Evolutionary conservation across 2,888 invertebrate genomes (phyloP).

Genomic region (Agrochola circellaris): DNA sequence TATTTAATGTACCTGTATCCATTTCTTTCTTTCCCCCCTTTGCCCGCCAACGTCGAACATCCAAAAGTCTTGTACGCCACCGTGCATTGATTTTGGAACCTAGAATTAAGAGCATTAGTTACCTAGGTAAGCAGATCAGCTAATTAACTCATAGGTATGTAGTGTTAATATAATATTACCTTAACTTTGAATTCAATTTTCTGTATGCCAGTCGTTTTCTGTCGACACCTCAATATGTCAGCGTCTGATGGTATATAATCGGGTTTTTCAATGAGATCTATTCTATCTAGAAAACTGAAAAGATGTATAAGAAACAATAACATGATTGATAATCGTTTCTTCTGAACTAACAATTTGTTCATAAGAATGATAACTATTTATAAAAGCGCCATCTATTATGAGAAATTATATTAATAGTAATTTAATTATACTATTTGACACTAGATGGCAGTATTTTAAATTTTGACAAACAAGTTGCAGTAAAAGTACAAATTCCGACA

Average conservation of each 20-base stretch:
- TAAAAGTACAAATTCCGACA: not conserved
- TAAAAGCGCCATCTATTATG: slow-evolving; percentile 52
- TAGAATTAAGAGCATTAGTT: slow-evolving; percentile 58
- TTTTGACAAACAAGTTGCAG: not conserved
- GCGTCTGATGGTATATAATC: slow-evolving; percentile 94
- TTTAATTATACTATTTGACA: slow-evolving; percentile 9
- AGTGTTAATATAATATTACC: slow-evolving; percentile 63
- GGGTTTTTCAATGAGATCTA: slow-evolving; percentile 91
- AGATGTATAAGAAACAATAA: slow-evolving; percentile 1
- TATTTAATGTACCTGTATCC: slow-evolving; percentile 95
- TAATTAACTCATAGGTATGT: too few relatives aligned
- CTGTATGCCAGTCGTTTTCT: slow-evolving; percentile 93
- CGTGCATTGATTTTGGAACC: slow-evolving; percentile 93
- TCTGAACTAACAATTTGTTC: not conserved
- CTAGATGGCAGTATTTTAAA: slow-evolving; percentile 42
- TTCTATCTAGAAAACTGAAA: slow-evolving; percentile 93
- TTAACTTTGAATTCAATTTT: slow-evolving; percentile 94
- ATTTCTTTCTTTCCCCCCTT: slow-evolving; percentile 94
- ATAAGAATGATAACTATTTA: not conserved
- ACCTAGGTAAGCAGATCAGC: too few relatives aligned
- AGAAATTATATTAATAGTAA: not conserved
- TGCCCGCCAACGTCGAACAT: slow-evolving; percentile 97
- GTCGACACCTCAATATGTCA: slow-evolving; percentile 94
- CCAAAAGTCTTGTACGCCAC: slow-evolving; percentile 93
- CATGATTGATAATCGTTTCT: not conserved